These are phyloP conservation scores for Ormyrus rosae DNA, from an alignment of 2,888 invertebrate genomes.

Conservation along the genomic window DNA sequence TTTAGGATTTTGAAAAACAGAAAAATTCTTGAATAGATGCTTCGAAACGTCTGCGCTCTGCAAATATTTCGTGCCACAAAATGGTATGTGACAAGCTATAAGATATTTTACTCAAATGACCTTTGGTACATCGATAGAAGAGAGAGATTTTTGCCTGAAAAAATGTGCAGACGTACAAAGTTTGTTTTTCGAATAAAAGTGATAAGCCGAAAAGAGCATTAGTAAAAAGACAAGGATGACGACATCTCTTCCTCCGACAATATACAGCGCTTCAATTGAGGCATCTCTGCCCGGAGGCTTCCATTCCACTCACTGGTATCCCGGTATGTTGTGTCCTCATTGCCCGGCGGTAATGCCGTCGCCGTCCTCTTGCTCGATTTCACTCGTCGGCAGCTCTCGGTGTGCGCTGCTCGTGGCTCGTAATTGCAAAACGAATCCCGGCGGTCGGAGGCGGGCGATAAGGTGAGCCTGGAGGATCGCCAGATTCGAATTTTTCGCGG, in stretches of 20 bases:
- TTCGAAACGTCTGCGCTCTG: background rate
- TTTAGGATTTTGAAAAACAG: background rate
- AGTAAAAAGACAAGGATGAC: no score
- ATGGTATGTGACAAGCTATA: no score
- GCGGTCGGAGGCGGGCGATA: conserved; percentile 56
- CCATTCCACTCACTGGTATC: background rate
- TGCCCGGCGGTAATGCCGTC: conserved; percentile 1
- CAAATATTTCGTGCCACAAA: no score
- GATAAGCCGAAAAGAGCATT: no score
- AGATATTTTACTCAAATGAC: no score
- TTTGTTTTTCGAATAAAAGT: no score
- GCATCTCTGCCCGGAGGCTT: conserved; percentile 1
- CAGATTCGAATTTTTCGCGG: conserved; percentile 64
- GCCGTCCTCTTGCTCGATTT: background rate
- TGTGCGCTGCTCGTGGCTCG: conserved; percentile 31
- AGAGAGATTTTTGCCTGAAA: no score
- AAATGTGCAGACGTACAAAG: no score
- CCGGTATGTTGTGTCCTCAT: conserved; percentile 11
- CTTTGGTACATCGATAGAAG: no score
- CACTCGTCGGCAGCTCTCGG: background rate
- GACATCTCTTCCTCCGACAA: background rate
- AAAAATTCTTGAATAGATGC: background rate
- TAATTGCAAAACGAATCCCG: conserved; percentile 59
- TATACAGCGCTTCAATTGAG: conserved; percentile 43
- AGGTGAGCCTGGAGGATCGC: conserved; percentile 66